phyloP scores from a whole-genome alignment of 2,113 vertebrate species.

The Antechinus stuartii region DNA sequence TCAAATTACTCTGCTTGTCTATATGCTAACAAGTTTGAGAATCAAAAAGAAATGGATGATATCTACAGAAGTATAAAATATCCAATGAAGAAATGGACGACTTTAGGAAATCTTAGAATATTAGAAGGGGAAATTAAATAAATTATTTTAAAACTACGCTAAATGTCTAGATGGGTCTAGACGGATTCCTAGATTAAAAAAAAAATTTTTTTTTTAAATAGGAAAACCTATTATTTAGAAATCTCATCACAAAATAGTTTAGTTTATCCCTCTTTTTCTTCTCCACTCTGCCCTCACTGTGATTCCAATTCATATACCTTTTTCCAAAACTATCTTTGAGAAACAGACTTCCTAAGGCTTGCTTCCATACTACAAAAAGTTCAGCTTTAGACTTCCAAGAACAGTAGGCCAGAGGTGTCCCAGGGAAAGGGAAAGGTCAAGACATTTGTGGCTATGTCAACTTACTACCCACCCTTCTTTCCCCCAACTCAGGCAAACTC shows the following conservation, averaged over 20 bases:
- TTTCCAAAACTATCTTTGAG: constrained; percentile 51
- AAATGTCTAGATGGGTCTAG: neutral
- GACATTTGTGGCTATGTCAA: neutral
- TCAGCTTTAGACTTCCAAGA: constrained; percentile 51
- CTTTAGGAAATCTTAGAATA: neutral
- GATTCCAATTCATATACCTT: constrained; percentile 36
- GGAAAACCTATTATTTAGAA: constrained; percentile 77
- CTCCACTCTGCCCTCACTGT: neutral
- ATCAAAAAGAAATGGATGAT: neutral
- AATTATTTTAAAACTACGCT: neutral
- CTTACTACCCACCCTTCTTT: neutral
- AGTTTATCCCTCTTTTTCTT: constrained; percentile 57
- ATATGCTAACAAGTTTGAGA: neutral
- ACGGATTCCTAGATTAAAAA: neutral
- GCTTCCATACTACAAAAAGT: constrained; percentile 60
- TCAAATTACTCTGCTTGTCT: neutral
- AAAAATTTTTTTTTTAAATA: constrained; percentile 2
- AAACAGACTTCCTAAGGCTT: neutral
- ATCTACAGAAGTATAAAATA: neutral
- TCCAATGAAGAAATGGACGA: neutral
- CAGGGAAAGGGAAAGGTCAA: neutral
- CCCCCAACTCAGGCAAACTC: neutral
- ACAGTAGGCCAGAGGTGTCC: constrained; percentile 13
- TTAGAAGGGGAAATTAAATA: neutral
- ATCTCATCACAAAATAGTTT: constrained; percentile 71